Conservation (phyloP, 2,888 invertebrate genomes). For the Andrena hattorfiana region DNA sequence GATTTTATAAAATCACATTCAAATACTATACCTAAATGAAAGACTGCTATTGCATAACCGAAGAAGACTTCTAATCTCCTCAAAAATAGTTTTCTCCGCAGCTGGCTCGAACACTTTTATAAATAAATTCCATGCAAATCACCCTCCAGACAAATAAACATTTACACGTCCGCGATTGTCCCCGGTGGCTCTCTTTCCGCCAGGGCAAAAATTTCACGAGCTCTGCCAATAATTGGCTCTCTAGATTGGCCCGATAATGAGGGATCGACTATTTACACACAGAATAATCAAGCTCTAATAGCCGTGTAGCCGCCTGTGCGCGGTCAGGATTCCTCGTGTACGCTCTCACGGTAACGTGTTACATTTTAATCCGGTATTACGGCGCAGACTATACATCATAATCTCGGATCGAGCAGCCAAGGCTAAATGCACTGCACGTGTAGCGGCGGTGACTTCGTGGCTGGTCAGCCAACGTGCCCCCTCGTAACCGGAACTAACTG, state of each 20-base stretch:
- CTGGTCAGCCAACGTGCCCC: conserved; percentile 42
- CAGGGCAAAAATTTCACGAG: background rate
- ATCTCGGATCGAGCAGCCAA: conserved; percentile 65
- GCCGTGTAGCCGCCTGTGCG: conserved; percentile 11
- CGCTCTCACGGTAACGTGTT: conserved; percentile 50
- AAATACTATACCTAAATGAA: no score
- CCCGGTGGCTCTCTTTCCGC: no score
- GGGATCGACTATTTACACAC: conserved; percentile 23
- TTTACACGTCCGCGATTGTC: no score
- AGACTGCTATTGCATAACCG: no score
- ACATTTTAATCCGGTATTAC: conserved; percentile 72
- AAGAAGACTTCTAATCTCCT: no score
- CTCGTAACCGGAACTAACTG: conserved; percentile 57
- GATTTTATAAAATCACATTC: no score
- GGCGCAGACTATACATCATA: conserved; percentile 63
- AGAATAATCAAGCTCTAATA: conserved; percentile 50
- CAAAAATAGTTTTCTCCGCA: no score
- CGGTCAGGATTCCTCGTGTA: conserved; percentile 26
- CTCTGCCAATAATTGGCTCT: background rate
- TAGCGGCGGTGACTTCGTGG: conserved; percentile 59
- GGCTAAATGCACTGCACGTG: conserved; percentile 62
- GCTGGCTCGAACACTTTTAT: no score
- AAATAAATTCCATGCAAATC: no score
- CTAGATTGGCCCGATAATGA: background rate
- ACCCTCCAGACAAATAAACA: no score